Evolutionary conservation across 2,888 invertebrate genomes (phyloP), one percentile per base, ranked within the genome.

Genomic region (Ramazzottius varieornatus): DNA sequence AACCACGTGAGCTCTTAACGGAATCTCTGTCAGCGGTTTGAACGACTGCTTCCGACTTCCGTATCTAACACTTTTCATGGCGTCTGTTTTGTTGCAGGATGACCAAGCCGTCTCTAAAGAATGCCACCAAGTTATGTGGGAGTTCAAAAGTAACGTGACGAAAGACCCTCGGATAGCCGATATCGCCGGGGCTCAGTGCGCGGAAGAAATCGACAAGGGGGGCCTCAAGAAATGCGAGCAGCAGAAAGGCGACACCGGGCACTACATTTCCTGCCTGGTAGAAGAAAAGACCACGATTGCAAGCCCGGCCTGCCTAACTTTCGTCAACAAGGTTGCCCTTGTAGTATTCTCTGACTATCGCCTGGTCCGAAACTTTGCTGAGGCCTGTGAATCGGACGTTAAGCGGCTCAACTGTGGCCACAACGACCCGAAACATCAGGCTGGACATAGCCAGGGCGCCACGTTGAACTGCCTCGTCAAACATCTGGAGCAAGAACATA

Each of bases 391-490:
- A 4, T 4, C 20, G 4, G 54, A 54, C 1, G 76, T 76, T 71
- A 77, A 75, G 16, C 76, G 70, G 24, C 74, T 72, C 16, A 78
- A 74, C 68, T 78, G 80, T 66, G 77, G 78, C 69, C 16, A 69
- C 46, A 64, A n/a, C 13, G 32, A 29, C 32, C 13, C 13, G 16
- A 29, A 32, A 4, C 4, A n/a, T 8, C 16, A 40, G 65, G 16
- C 32, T 24, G 86, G 84, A 73, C 83, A 81, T 75, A 88, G 81
- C 78, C 90, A 88, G 63, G 86, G 81, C 66, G 85, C 78, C 77
- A 88, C 81, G 66, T 89, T 81, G 63, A 86, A 80, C 72, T 82
- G 83, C 8, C 83, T 84, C 65, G 91, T 78, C 75, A 88, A 86
- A 66, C 81, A 82, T 77, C 88, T 88, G 68, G 89, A 87, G 71